Percentiles rank a stretch among this genome's conserved stretches.
Evolutionary conservation across 92 coral and sea anemone species (phyloP).

Genomic region (Heliopora coerulea): DNA sequence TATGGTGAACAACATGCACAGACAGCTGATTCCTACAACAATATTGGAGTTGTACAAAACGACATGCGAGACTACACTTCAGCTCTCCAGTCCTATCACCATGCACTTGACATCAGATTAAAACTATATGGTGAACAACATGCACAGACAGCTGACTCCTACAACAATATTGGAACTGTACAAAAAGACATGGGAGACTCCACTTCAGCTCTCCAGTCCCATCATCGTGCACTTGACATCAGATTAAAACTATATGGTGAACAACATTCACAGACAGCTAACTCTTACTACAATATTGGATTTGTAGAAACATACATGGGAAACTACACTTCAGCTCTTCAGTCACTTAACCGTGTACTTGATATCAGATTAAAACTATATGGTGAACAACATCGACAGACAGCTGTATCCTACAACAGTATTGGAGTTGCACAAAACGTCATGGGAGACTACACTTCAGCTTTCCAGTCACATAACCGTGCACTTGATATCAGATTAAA

Average conservation of each 20-base stretch:
- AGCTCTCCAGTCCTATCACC: neutral
- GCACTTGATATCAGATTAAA: conserved; percentile 39
- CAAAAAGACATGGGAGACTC: neutral
- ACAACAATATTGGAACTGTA: neutral
- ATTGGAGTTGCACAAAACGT: too few relatives aligned
- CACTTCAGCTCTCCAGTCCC: conserved; percentile 1
- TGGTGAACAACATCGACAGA: too few relatives aligned
- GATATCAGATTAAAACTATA: conserved; percentile 11
- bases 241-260: conserved; percentile 17
- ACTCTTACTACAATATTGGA: neutral
- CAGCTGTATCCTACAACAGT: too few relatives aligned
- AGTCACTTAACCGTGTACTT: neutral
- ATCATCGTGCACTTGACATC: conserved; percentile 6
- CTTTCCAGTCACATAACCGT: neutral
- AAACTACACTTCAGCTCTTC: conserved; percentile 1
- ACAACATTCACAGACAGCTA: neutral
- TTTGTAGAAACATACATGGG: too few relatives aligned
- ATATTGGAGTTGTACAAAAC: conserved; percentile 6
- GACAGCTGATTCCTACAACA: conserved; percentile 4
- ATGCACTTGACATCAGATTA: neutral
- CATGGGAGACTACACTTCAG: neutral
- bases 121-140: neutral
- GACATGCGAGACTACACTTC: neutral
- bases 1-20: too few relatives aligned
- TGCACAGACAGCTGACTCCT: neutral